Base-by-base conservation (phyloP, 2,797 vertebrate genomes). In the Enteromius radiatus region DNA sequence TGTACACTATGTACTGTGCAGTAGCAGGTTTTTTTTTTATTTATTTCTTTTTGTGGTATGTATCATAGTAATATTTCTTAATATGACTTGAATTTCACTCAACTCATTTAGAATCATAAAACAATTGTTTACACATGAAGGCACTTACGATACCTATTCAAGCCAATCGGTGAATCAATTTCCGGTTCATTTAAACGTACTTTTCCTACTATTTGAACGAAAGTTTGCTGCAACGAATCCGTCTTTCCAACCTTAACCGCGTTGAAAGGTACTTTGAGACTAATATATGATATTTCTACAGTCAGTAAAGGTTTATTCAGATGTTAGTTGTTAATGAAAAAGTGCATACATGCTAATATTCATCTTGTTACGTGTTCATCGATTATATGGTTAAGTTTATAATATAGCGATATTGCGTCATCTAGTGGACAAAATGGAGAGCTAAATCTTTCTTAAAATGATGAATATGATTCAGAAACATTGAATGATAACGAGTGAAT, bases 391-490 rank as follows among this genome's bases (percentile, higher is more conserved):
- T 5, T 31, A 1, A 11, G 26, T 26, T 49, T 47, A 28, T 70
- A 19, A n/a, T n/a, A 12, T 36, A 54, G 23, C 28, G 28, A 61
- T 33, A 21, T 1, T 75, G 59, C 59, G 82, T 28, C 26, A 28
- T 41, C 82, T 68, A 54, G 68, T 84, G 85, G 82, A 45, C 59
- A 56, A 4, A 67, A 21, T 26, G 4, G 12, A 56, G 31, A 80
- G 64, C 2, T 8, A 49, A 63, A 69, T 1, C 33, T 23, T 61
- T 33, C 11, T 31, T 11, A 19, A 19, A 9, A 56, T 11, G 8
- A 23, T 45, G 21, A 23, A 1, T 38, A 23, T 33, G 36, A 52
- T 17, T 81, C 47, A 61, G n/a, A 23, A 56, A 28, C 9, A 49
- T 23, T 59, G 11, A 28, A 28, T 28, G 56, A 7, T 6, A 10